Evolutionary conservation across 1,140 invertebrate genomes (phyloP), one percentile per base, ranked within the genome.

Genomic region (Ruditapes philippinarum): DNA sequence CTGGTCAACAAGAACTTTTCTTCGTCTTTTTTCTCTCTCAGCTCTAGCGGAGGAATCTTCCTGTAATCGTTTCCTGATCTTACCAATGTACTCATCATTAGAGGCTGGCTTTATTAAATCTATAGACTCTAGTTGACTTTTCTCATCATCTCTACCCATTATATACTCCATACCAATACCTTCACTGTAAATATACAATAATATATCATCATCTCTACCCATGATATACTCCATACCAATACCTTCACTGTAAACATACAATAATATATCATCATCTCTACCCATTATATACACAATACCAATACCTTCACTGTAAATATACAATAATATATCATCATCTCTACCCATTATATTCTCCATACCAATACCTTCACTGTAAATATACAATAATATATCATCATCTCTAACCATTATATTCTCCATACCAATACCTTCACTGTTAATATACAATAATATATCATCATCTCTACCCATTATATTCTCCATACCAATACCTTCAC

Each of bases 1-100:
- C 80, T 96, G 95, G 86, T 96, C 95, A 28, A 95, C 94, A n/a
- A 96, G 88, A 68, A 96, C 95, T 91, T 96, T 96, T 65, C 96
- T 92, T 22, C 95, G 86, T 60, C 96, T 91, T 87, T 96, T 96
- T 79, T 96, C 96, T 65, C 95, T 85, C 79, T 96, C 95, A 17
- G 92, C 92, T 45, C 95, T 70, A 12, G 96, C 95, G 33, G 94
- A 90, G 51, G 92, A 91, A 87, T 96, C 95, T 89, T 96, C 95
- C 22, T 95, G 90, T 22, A 96, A 91, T 19, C 95, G 89, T 81
- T 94, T 95, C 45, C 94, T 90, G 40, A 96, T 95, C 80, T 95
- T 95, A 28, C 92, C 92, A 42, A 96, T 96, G 89, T 96, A 96
- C 19, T 94, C 95, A 89, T 95, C 93, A 92, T 95, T 95, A 25